phyloP scores from a whole-genome alignment of 2,797 vertebrate species.

The Protonibea diacanthus region DNA sequence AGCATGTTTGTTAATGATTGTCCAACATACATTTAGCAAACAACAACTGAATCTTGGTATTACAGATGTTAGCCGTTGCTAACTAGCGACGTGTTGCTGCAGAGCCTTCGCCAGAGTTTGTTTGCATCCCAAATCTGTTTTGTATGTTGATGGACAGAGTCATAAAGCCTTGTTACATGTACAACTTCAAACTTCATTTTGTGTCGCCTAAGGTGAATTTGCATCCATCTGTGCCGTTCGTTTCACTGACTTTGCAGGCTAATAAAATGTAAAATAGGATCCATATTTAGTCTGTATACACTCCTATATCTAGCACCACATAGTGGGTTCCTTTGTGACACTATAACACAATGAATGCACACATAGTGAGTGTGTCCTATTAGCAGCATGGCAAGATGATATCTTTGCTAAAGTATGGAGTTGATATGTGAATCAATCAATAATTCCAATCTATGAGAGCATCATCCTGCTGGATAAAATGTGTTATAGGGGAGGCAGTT shows the following conservation, averaged over 20 bases:
- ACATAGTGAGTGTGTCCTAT: background rate
- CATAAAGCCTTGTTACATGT: background rate
- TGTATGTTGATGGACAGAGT: background rate
- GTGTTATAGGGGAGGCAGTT: slow-evolving; percentile 10
- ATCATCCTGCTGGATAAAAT: background rate
- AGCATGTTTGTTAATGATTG: too few relatives aligned
- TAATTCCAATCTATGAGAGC: background rate
- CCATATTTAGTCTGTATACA: background rate
- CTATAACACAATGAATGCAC: background rate
- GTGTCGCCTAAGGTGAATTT: background rate
- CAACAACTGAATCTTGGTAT: too few relatives aligned
- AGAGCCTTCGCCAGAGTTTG: too few relatives aligned
- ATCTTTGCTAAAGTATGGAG: background rate
- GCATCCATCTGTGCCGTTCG: fast-evolving
- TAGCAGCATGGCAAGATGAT: background rate
- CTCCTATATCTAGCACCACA: background rate
- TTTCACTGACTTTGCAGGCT: background rate
- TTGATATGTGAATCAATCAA: background rate
- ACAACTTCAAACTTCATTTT: background rate
- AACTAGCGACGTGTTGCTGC: too few relatives aligned
- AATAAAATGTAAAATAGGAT: background rate
- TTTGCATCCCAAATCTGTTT: background rate
- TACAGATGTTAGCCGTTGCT: too few relatives aligned
- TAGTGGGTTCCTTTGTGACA: background rate
- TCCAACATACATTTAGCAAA: too few relatives aligned